Conservation (phyloP, 2,888 invertebrate species). For the Schizotus pectinicornis region DNA sequence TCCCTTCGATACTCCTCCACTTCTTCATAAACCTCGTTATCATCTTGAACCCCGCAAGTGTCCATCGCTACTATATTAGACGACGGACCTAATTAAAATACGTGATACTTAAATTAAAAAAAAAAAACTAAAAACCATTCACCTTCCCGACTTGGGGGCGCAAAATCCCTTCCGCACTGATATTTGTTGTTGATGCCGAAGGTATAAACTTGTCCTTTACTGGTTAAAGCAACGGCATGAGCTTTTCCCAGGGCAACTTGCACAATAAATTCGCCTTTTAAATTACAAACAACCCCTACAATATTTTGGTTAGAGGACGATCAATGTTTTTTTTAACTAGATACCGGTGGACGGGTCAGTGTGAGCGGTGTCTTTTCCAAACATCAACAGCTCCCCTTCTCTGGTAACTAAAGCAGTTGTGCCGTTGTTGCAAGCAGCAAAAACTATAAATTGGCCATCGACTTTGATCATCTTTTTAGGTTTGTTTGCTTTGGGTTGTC, state of each 20-base stretch:
- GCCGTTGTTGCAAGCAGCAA: slow-evolving; percentile 92
- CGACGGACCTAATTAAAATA: slow-evolving; percentile 31
- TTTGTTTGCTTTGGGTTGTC: slow-evolving; percentile 89
- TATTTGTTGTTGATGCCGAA: slow-evolving; percentile 98
- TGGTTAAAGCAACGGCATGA: slow-evolving; percentile 88
- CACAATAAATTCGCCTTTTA: slow-evolving; percentile 57
- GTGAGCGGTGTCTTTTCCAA: slow-evolving; percentile 91
- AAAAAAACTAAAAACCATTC: slow-evolving; percentile 36
- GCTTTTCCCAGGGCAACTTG: slow-evolving; percentile 93
- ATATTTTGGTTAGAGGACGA: neutral
- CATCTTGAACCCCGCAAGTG: slow-evolving; percentile 60
- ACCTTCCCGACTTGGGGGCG: slow-evolving; percentile 67
- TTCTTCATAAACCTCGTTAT: slow-evolving; percentile 63
- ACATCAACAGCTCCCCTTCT: slow-evolving; percentile 90
- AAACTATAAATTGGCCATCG: slow-evolving; percentile 82
- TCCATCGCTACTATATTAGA: slow-evolving; percentile 62
- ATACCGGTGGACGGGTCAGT: slow-evolving; percentile 72
- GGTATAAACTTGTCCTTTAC: slow-evolving; percentile 89
- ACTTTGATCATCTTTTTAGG: slow-evolving; percentile 92
- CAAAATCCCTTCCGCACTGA: slow-evolving; percentile 91
- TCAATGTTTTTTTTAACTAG: neutral
- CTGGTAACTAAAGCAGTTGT: slow-evolving; percentile 91
- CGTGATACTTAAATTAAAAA: slow-evolving; percentile 13
- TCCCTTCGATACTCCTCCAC: slow-evolving; percentile 63
- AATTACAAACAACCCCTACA: slow-evolving; percentile 51